Evolutionary conservation across 2,797 vertebrate genomes (phyloP).

Genomic region (Cygnus olor): DNA sequence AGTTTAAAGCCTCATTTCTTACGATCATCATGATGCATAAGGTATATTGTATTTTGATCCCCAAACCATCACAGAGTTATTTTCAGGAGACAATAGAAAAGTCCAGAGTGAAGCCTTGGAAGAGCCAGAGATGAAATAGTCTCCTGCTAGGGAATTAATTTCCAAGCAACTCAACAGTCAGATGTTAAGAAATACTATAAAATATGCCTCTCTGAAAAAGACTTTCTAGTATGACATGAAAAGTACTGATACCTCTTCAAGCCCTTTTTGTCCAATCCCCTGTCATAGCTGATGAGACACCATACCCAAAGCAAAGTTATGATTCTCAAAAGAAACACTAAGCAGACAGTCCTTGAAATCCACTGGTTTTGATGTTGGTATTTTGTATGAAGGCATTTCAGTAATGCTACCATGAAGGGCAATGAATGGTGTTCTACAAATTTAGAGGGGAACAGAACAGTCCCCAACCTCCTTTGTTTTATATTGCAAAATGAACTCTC

Average conservation of each 20-base stretch:
- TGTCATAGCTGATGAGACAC: not conserved
- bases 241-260: not conserved
- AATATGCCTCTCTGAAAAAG: not conserved
- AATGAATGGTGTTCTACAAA: not conserved
- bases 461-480: not conserved
- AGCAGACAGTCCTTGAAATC: not conserved
- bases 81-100: not conserved
- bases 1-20: not conserved
- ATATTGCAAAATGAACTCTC: not conserved
- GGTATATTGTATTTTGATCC: not conserved
- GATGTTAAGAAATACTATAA: not conserved
- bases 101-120: not conserved
- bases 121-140: not conserved
- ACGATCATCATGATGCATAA: not conserved
- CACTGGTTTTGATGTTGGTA: not conserved
- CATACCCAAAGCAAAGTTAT: not conserved
- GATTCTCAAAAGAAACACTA: not conserved
- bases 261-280: not conserved
- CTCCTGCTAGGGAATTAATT: not conserved
- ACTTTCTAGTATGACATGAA: not conserved
- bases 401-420: not conserved
- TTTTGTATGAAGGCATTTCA: conserved; percentile 10
- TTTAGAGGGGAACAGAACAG: not conserved
- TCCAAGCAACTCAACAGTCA: not conserved
- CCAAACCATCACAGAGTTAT: not conserved